These are phyloP conservation scores for Patagioenas fasciata DNA, from an alignment of 2,113 vertebrate species.

Conservation along the genomic window DNA sequence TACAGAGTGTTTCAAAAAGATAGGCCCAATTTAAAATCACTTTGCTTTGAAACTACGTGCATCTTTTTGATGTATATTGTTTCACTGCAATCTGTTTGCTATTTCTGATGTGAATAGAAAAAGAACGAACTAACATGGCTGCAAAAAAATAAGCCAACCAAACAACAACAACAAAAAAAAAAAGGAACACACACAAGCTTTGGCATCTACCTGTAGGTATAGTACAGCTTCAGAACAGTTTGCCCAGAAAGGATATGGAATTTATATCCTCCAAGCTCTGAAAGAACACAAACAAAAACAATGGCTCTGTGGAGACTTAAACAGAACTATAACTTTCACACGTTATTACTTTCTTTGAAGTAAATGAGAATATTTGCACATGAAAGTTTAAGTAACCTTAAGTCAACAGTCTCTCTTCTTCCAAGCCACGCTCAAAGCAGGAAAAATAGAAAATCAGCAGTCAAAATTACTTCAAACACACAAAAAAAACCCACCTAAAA, in stretches of 20 bases:
- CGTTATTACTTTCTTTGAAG: not conserved
- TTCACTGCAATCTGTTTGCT: not conserved
- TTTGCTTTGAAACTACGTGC: too few species aligned
- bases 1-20: too few species aligned
- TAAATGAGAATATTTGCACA: not conserved
- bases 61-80: too few species aligned
- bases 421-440: not conserved
- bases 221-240: not conserved
- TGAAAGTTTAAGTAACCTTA: not conserved
- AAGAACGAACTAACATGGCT: not conserved
- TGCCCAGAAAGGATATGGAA: not conserved
- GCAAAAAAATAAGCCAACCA: not conserved
- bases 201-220: not conserved
- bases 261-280: not conserved
- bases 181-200: not conserved
- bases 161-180: too few species aligned
- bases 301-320: not conserved
- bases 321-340: not conserved
- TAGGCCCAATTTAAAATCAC: too few species aligned
- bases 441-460: not conserved
- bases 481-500: too few species aligned
- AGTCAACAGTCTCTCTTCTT: not conserved
- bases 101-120: not conserved
- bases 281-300: not conserved
- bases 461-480: not conserved